Evolutionary conservation across 2,888 invertebrate species (phyloP).

Genomic region (Gordius sp.): DNA sequence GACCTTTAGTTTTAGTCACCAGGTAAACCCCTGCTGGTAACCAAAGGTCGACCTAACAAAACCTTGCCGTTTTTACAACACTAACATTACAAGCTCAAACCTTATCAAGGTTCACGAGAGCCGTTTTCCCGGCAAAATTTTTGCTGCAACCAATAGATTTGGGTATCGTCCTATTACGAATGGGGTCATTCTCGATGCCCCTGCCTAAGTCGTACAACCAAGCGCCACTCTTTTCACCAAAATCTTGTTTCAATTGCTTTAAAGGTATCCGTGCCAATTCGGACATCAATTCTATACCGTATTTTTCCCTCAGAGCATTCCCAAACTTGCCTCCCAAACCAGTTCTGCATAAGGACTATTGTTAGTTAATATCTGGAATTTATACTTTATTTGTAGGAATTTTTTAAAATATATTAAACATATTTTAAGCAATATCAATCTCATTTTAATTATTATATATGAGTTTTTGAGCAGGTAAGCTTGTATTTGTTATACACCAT

Average conservation of each 20-base stretch:
- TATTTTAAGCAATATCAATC: too few relatives aligned
- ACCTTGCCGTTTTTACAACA: too few relatives aligned
- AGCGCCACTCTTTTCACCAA: constrained; percentile 43
- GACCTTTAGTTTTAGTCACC: too few relatives aligned
- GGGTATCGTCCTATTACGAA: constrained; percentile 50
- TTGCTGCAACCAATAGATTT: constrained; percentile 88
- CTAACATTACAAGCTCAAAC: background rate
- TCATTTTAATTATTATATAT: too few relatives aligned
- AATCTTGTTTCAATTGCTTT: constrained; percentile 42
- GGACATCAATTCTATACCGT: constrained; percentile 49
- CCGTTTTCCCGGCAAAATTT: constrained; percentile 55
- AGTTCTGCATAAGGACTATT: too few relatives aligned
- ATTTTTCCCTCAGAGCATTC: constrained; percentile 42
- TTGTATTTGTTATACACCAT: too few relatives aligned
- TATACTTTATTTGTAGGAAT: too few relatives aligned
- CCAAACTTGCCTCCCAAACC: constrained; percentile 83
- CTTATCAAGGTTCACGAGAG: constrained; percentile 40
- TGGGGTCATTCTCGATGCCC: constrained; percentile 62
- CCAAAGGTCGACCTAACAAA: too few relatives aligned
- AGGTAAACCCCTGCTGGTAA: too few relatives aligned
- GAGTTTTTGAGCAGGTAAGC: too few relatives aligned
- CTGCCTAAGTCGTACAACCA: constrained; percentile 62
- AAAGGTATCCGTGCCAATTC: constrained; percentile 47
- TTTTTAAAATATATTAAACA: too few relatives aligned
- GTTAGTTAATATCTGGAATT: too few relatives aligned